These are phyloP conservation scores for Vulpes ferrilata DNA, from an alignment of 2,113 vertebrate species.

Conservation along the genomic window DNA sequence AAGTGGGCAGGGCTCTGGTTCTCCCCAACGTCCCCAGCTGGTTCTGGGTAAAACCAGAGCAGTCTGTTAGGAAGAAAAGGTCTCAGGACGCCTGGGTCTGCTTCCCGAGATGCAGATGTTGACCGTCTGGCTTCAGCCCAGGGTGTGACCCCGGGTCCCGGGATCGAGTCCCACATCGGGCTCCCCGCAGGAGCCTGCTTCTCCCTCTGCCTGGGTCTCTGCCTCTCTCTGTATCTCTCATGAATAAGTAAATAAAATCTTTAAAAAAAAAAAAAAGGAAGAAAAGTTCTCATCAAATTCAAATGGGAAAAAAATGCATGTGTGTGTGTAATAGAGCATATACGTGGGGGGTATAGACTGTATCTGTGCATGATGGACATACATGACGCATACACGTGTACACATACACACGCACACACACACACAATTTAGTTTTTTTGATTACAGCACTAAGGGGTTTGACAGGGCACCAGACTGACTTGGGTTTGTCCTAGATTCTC, in stretches of 20 bases:
- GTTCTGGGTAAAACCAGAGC: background rate
- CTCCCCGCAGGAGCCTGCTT: too few species aligned
- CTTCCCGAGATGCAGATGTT: too few species aligned
- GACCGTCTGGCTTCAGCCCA: too few species aligned
- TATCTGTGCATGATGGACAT: background rate
- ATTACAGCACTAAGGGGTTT: too few species aligned
- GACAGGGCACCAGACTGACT: background rate
- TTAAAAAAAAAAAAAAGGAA: too few species aligned
- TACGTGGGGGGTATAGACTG: too few species aligned
- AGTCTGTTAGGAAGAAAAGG: background rate
- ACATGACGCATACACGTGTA: background rate
- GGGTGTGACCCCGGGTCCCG: too few species aligned
- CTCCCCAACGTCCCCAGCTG: background rate
- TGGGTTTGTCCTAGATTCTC: background rate
- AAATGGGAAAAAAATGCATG: background rate
- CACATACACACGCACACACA: accelerated
- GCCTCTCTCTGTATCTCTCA: too few species aligned
- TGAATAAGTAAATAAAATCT: too few species aligned
- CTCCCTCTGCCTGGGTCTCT: too few species aligned
- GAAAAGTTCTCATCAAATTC: background rate
- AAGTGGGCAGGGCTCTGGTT: background rate
- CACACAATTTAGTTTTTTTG: background rate
- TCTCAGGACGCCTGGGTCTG: background rate
- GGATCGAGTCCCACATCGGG: too few species aligned
- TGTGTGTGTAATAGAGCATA: background rate